phyloP scores from a whole-genome alignment of 2,113 vertebrate species.

The Ctenodactylus gundi region DNA sequence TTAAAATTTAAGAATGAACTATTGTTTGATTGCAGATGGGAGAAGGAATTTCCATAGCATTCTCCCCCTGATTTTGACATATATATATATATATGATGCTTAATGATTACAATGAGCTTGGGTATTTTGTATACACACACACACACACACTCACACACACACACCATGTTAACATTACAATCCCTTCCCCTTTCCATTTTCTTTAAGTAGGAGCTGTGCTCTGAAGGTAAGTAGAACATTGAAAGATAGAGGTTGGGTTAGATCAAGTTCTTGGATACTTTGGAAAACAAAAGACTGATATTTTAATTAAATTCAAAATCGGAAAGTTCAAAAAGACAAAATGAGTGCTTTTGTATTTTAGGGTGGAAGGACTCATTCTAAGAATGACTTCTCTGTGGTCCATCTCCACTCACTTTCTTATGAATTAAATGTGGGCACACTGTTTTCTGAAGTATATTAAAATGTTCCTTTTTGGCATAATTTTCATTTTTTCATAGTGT shows the following conservation, averaged over 20 bases:
- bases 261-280: neutral
- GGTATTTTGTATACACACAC: too few relatives aligned
- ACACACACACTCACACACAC: too few relatives aligned
- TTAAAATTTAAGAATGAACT: neutral
- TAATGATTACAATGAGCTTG: too few relatives aligned
- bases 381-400: neutral
- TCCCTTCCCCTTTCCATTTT: too few relatives aligned
- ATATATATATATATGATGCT: too few relatives aligned
- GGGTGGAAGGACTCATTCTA: neutral
- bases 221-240: neutral
- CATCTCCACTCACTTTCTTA: neutral
- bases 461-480: neutral
- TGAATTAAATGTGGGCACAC: neutral
- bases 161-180: too few relatives aligned
- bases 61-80: too few relatives aligned
- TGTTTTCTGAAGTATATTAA: neutral
- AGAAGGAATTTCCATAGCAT: neutral
- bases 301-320: constrained; percentile 23
- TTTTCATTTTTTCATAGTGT: neutral
- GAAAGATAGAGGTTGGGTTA: neutral
- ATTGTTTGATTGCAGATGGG: neutral
- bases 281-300: constrained; percentile 4
- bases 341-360: neutral
- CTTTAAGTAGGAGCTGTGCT: neutral
- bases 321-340: constrained; percentile 1